Conservation (phyloP, 1,140 invertebrate species). For the Penaeus indicus region DNA sequence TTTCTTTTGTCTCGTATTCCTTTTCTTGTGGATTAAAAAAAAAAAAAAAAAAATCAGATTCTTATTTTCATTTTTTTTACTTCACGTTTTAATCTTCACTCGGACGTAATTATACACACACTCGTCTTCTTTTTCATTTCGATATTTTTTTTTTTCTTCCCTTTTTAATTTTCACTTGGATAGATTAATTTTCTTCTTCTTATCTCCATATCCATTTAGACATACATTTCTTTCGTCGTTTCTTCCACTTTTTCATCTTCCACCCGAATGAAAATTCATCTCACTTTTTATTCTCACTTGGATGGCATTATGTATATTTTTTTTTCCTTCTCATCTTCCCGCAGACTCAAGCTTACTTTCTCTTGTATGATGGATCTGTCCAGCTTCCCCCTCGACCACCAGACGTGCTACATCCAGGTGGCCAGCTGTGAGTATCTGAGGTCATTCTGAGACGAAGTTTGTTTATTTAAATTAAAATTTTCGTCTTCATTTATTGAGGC, state of each 20-base stretch:
- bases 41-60: too few relatives aligned
- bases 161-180: neutral
- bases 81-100: neutral
- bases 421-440: slow-evolving; percentile 21
- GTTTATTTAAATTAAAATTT: too few relatives aligned
- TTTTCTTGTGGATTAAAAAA: neutral
- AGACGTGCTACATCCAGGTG: slow-evolving; percentile 12
- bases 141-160: neutral
- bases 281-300: neutral
- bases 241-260: neutral
- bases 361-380: slow-evolving; percentile 78
- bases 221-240: too few relatives aligned
- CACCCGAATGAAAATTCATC: too few relatives aligned
- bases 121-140: neutral
- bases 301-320: neutral
- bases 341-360: slow-evolving; percentile 75
- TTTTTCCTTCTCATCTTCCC: slow-evolving; percentile 26
- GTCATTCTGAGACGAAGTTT: too few relatives aligned
- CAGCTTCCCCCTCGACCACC: slow-evolving; percentile 71
- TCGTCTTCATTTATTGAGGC: neutral
- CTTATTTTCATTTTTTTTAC: neutral
- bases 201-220: too few relatives aligned
- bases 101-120: too few relatives aligned
- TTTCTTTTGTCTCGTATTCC: neutral
- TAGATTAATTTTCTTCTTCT: too few relatives aligned